Conservation (phyloP, 2,888 invertebrate genomes). For the Iphiclides podalirius region DNA sequence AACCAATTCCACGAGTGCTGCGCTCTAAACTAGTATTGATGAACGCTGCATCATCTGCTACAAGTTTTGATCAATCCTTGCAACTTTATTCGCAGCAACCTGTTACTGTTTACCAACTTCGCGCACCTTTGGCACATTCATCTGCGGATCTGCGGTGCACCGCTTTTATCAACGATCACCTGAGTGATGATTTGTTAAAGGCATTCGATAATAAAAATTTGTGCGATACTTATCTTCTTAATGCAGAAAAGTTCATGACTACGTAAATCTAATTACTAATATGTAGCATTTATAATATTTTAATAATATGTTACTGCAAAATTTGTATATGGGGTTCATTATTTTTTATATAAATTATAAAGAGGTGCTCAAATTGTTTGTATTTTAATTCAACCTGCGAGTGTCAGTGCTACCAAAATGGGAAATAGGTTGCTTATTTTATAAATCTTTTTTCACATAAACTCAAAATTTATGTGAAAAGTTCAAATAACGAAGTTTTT, state of each 20-base stretch:
- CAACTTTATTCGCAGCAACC: conserved; percentile 38
- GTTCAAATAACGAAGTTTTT: too few relatives aligned
- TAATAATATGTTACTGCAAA: too few relatives aligned
- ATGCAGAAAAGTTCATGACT: not conserved
- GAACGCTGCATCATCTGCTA: conserved; percentile 24
- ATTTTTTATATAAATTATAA: too few relatives aligned
- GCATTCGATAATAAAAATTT: conserved; percentile 36
- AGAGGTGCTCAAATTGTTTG: too few relatives aligned
- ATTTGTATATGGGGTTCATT: too few relatives aligned
- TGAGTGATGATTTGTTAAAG: conserved; percentile 35
- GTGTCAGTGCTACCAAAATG: too few relatives aligned
- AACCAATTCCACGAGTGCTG: conserved; percentile 28
- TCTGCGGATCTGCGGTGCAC: conserved; percentile 38
- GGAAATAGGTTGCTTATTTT: too few relatives aligned
- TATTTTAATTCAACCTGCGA: too few relatives aligned
- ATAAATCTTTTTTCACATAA: too few relatives aligned
- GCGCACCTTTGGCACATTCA: conserved; percentile 32
- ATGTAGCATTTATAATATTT: too few relatives aligned
- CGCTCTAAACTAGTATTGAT: conserved; percentile 42
- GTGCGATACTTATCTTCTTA: conserved; percentile 32
- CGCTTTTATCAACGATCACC: conserved; percentile 41
- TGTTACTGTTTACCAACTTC: conserved; percentile 35
- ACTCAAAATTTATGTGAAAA: too few relatives aligned
- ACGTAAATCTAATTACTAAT: not conserved
- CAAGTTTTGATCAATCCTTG: conserved; percentile 19